Evolutionary conservation across 2,797 vertebrate species (phyloP).

Genomic region (Aldrovandia affinis): DNA sequence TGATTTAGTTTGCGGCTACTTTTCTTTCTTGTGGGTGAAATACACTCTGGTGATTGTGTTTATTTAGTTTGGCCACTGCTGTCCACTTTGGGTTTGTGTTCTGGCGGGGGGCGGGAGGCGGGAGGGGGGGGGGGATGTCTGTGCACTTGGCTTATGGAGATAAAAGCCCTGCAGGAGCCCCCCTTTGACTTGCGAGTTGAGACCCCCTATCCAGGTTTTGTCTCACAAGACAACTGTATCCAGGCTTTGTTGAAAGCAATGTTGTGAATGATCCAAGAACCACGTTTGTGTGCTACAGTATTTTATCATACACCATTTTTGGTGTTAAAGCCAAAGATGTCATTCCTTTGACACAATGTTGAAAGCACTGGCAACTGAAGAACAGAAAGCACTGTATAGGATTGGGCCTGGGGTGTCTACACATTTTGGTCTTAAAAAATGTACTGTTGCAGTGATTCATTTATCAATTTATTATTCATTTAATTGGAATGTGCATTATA

Average conservation of each 20-base stretch:
- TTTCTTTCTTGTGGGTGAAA: too few relatives aligned
- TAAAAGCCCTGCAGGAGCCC: conserved; percentile 28
- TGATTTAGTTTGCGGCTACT: not conserved
- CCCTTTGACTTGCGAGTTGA: conserved; percentile 25
- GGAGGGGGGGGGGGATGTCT: not conserved
- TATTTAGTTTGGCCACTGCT: conserved; percentile 15
- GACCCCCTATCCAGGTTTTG: conserved; percentile 28
- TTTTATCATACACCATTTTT: conserved; percentile 7
- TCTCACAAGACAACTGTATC: conserved; percentile 28
- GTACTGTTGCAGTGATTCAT: not conserved
- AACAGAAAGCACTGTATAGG: not conserved
- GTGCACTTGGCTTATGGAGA: conserved; percentile 27
- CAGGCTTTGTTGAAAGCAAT: conserved; percentile 25
- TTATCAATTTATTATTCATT: too few relatives aligned
- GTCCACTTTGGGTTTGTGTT: not conserved
- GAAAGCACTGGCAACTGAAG: not conserved
- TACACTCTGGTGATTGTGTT: not conserved
- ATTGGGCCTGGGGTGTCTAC: not conserved
- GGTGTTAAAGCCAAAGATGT: conserved; percentile 1
- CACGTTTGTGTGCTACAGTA: conserved; percentile 2
- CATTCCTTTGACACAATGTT: not conserved
- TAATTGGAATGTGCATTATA: not conserved
- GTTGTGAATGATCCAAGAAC: conserved; percentile 7
- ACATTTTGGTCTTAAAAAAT: not conserved
- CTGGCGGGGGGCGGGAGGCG: not conserved